A percentile compares a stretch with the other conserved stretches of the same genome.
phyloP scores from a whole-genome alignment of 2,888 invertebrate genomes.

The Blastobasis adustella region DNA sequence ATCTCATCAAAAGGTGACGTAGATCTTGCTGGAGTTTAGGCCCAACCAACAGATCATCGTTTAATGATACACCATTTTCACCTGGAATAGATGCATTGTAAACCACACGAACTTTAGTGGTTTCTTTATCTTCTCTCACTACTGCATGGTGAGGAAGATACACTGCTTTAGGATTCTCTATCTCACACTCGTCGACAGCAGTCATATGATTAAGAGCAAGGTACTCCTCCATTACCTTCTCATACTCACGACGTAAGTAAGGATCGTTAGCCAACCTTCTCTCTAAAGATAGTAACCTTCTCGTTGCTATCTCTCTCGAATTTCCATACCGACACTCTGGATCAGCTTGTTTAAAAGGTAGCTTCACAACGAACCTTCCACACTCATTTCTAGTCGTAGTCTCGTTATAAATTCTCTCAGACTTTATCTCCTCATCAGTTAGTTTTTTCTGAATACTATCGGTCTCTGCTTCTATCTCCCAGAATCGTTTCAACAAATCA shows the following conservation, averaged over 20 bases:
- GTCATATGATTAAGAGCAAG: constrained; percentile 14
- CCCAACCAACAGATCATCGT: constrained; percentile 15
- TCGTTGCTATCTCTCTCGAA: constrained; percentile 9
- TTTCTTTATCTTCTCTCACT: constrained; percentile 12
- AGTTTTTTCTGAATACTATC: not conserved
- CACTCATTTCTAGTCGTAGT: constrained; percentile 10
- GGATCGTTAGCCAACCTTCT: constrained; percentile 9
- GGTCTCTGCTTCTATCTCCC: constrained; percentile 13
- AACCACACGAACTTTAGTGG: constrained; percentile 16
- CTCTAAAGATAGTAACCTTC: constrained; percentile 13
- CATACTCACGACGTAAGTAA: constrained; percentile 13
- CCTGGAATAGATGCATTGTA: constrained; percentile 15
- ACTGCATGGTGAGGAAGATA: constrained; percentile 28
- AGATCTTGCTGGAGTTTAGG: constrained; percentile 17
- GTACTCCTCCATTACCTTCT: constrained; percentile 17
- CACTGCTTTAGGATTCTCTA: constrained; percentile 7
- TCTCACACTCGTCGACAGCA: not conserved
- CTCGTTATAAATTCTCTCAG: constrained; percentile 8
- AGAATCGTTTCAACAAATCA: constrained; percentile 11
- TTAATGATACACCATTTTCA: constrained; percentile 11
- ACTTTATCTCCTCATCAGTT: constrained; percentile 6
- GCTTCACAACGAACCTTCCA: constrained; percentile 9
- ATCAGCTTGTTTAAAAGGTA: constrained; percentile 2
- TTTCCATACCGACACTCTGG: constrained; percentile 8
- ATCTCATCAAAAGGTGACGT: constrained; percentile 16